Evolutionary conservation across 2,888 invertebrate species (phyloP).

Genomic region (Tridacna crocea): DNA sequence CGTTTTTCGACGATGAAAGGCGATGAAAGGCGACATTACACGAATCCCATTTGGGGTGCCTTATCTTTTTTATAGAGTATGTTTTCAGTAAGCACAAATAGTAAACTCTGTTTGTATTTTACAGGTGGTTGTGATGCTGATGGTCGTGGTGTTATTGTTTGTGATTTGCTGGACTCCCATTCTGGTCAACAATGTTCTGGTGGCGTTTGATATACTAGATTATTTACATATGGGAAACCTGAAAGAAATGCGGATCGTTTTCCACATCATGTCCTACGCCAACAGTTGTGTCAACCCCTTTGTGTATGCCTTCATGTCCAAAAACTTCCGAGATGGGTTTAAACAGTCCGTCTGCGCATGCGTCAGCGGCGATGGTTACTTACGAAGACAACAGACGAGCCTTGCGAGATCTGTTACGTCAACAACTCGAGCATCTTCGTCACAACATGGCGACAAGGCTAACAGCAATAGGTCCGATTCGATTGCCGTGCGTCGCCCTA

Average conservation of each 20-base stretch:
- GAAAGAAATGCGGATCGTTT: slow-evolving; percentile 88
- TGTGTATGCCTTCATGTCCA: slow-evolving; percentile 91
- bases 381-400: slow-evolving; percentile 51
- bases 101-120: background rate
- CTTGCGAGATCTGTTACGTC: slow-evolving; percentile 56
- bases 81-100: too few relatives aligned
- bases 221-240: slow-evolving; percentile 85
- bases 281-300: slow-evolving; percentile 91
- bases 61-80: too few relatives aligned
- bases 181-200: slow-evolving; percentile 88
- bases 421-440: slow-evolving; percentile 54
- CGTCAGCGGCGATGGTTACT: slow-evolving; percentile 49
- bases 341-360: slow-evolving; percentile 74
- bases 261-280: slow-evolving; percentile 89
- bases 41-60: too few relatives aligned
- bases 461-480: slow-evolving; percentile 43
- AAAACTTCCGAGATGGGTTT: slow-evolving; percentile 87
- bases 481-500: slow-evolving; percentile 43
- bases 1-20: too few relatives aligned
- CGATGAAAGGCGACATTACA: too few relatives aligned
- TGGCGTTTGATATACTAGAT: slow-evolving; percentile 87
- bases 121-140: slow-evolving; percentile 90
- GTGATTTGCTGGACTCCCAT: slow-evolving; percentile 90
- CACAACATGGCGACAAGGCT: slow-evolving; percentile 39
- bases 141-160: slow-evolving; percentile 89